These are phyloP conservation scores for Ommatoiulus sabulosus DNA, from an alignment of 2,888 invertebrate species.

Conservation along the genomic window DNA sequence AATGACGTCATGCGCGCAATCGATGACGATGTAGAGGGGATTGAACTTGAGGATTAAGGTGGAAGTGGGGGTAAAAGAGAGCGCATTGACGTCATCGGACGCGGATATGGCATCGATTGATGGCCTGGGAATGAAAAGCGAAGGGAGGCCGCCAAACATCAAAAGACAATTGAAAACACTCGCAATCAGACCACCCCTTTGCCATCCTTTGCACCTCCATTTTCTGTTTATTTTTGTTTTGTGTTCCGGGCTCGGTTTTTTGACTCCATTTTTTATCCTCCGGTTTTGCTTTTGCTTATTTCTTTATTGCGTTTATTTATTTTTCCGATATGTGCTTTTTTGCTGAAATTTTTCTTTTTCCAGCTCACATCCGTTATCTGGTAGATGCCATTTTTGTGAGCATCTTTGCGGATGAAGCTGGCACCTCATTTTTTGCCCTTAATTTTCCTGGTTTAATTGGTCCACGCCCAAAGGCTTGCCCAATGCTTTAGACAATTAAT, in stretches of 20 bases:
- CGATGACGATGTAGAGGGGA: constrained; percentile 51
- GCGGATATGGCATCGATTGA: constrained; percentile 42
- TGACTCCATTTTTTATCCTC: background rate
- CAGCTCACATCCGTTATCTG: background rate
- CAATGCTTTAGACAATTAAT: too few relatives aligned
- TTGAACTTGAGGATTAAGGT: constrained; percentile 50
- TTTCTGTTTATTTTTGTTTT: background rate
- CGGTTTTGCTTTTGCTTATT: background rate
- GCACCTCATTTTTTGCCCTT: background rate
- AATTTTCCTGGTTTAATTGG: too few relatives aligned
- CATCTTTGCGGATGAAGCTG: background rate
- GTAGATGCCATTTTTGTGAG: background rate
- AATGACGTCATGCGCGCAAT: constrained; percentile 20
- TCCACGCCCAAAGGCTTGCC: too few relatives aligned
- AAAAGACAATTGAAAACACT: constrained; percentile 11
- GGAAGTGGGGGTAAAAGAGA: constrained; percentile 1
- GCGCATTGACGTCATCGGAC: constrained; percentile 55
- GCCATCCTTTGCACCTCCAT: background rate
- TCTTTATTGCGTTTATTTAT: background rate
- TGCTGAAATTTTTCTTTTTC: background rate
- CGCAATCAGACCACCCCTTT: background rate
- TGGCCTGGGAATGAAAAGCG: constrained; percentile 17
- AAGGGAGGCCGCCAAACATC: constrained; percentile 18
- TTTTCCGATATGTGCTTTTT: background rate
- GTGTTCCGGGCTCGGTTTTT: constrained; percentile 15